Conservation (phyloP, 2,888 invertebrate species). For the Synanthedon formicaeformis region DNA sequence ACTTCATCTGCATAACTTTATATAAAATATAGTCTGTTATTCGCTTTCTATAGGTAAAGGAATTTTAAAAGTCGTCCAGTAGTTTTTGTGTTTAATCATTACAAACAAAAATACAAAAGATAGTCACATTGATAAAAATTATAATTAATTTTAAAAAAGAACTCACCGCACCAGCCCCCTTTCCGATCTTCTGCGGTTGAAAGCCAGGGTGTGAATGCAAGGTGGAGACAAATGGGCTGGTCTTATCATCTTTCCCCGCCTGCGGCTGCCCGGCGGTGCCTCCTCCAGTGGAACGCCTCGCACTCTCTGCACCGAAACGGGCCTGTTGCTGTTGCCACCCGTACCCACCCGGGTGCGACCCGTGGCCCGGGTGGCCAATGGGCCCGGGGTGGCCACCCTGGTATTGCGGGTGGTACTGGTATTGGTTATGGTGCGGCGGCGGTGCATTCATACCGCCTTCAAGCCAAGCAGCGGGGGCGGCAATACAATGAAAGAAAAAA, state of each 20-base stretch:
- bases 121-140: too few relatives aligned
- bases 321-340: constrained; percentile 38
- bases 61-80: too few relatives aligned
- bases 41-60: too few relatives aligned
- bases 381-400: constrained; percentile 27
- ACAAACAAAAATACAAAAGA: too few relatives aligned
- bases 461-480: constrained; percentile 66
- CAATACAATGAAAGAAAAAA: constrained; percentile 71
- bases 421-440: constrained; percentile 67
- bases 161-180: constrained; percentile 70
- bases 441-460: constrained; percentile 72
- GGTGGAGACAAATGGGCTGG: constrained; percentile 89
- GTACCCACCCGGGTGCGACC: constrained; percentile 14
- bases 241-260: constrained; percentile 71
- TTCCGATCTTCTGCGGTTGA: constrained; percentile 93
- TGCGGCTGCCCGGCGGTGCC: constrained; percentile 21
- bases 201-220: constrained; percentile 93
- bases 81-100: too few relatives aligned
- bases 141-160: too few relatives aligned
- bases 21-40: too few relatives aligned
- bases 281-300: constrained; percentile 32
- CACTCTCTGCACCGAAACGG: constrained; percentile 68
- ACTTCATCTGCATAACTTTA: too few relatives aligned
- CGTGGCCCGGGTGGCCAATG: neutral
- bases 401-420: constrained; percentile 68